These are phyloP conservation scores for Magallana angulata DNA, from an alignment of 1,140 invertebrate species.

Conservation along the genomic window DNA sequence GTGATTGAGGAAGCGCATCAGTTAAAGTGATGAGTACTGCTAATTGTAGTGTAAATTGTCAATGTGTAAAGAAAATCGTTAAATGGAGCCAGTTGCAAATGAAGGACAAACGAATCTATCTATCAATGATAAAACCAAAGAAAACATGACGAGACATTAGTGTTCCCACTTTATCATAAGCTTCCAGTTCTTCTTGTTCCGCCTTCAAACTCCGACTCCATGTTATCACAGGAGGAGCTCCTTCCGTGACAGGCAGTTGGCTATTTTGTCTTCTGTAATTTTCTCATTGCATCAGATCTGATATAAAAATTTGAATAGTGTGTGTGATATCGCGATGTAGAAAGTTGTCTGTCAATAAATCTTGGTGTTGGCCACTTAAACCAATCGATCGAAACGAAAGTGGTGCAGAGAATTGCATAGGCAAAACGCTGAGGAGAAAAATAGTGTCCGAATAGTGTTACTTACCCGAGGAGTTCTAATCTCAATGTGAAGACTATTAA, in stretches of 20 bases:
- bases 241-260: not conserved
- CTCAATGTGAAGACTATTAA: not conserved
- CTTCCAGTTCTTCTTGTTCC: not conserved
- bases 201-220: not conserved
- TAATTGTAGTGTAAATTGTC: not conserved
- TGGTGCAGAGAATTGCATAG: not conserved
- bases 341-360: slow-evolving; percentile 26
- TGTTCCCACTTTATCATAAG: not conserved
- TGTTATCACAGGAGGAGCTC: not conserved
- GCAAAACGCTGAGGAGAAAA: not conserved
- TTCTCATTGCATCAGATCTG: slow-evolving; percentile 26
- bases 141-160: slow-evolving; percentile 18
- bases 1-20: too few species aligned
- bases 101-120: not conserved
- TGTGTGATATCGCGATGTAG: slow-evolving; percentile 3
- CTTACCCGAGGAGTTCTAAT: not conserved
- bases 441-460: not conserved
- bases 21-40: too few species aligned
- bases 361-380: slow-evolving; percentile 24
- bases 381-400: slow-evolving; percentile 9
- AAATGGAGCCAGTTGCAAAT: not conserved
- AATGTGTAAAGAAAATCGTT: not conserved
- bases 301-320: slow-evolving; percentile 31
- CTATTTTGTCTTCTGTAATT: slow-evolving; percentile 16
- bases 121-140: not conserved